Evolutionary conservation across 2,888 invertebrate genomes (phyloP), one percentile per base, ranked within the genome.

Genomic region (Prostheceraeus crozeri): DNA sequence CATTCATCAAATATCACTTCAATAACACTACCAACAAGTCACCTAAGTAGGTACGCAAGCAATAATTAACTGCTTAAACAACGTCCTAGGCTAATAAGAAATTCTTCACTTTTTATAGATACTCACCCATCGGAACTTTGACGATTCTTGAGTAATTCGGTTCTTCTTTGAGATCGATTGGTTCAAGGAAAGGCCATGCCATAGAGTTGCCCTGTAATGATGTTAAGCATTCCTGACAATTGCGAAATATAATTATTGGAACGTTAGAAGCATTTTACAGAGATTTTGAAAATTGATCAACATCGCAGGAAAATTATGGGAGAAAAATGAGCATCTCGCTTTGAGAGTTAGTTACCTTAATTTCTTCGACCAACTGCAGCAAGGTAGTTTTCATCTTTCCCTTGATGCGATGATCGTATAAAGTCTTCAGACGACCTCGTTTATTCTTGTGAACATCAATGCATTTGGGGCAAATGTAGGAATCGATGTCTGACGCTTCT

Each of bases 131-230:
- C 1, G 78, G 78, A 60, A 76, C 75, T 62, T 72, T 72, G 45
- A 78, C 69, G 61, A 76, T 67, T 81, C 87, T 85, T 75, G 91
- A 91, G 78, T 96, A 96, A 76, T 93, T 90, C 6, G 94, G 94
- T 54, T 90, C 93, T 80, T 93, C 90, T 69, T 85, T 84, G 27
- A 88, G 87, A 79, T 94, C 89, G 6, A 96, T 94, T 27, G 94
- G 90, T 79, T 91, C 88, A 83, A 91, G 85, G 78, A 98, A 96
- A 19, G 94, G 94, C 90, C 91, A 91, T 16, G 93, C 89, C 80
- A 87, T 90, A 80, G n/a, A n/a, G n/a, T n/a, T n/a, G n/a, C n/a
- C n/a, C 91, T 91, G 79, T 93, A 90, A 64, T 83, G 80, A 84
- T 93, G 78, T 21, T n/a, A n/a, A n/a, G n/a, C n/a, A n/a, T n/a